Evolutionary conservation across 2,797 vertebrate species (phyloP).

Genomic region (Protosalanx chinensis): DNA sequence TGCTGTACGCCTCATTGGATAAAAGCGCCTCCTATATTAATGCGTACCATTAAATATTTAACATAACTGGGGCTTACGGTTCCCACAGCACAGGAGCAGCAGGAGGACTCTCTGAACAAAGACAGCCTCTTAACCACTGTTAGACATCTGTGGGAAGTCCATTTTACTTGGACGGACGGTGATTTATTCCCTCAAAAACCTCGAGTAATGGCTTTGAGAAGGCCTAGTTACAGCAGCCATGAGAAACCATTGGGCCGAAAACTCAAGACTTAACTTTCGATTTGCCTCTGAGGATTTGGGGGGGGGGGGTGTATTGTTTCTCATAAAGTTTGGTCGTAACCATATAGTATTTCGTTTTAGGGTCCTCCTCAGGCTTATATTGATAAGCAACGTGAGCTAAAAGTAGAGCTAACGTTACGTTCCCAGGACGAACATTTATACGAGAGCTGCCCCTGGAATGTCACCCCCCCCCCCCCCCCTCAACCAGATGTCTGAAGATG

Average conservation of each 20-base stretch:
- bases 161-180: too few species aligned
- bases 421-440: conserved; percentile 44
- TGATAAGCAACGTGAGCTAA: conserved; percentile 45
- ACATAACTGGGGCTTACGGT: neutral
- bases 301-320: conserved; percentile 29
- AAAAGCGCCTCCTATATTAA: too few species aligned
- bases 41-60: conserved; percentile 18
- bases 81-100: conserved; percentile 1
- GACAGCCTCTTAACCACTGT: too few species aligned
- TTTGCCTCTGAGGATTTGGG: conserved; percentile 21
- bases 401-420: conserved; percentile 42
- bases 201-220: neutral
- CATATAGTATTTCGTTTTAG: conserved; percentile 34
- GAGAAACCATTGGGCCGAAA: neutral
- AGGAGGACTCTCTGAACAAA: too few species aligned
- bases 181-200: too few species aligned
- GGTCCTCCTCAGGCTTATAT: conserved; percentile 37
- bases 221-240: neutral
- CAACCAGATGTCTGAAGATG: conserved; percentile 36
- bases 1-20: too few species aligned
- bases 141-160: too few species aligned
- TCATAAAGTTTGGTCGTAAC: conserved; percentile 34
- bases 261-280: conserved; percentile 25
- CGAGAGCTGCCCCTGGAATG: conserved; percentile 34
- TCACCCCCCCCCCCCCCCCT: conserved; percentile 31